Percentiles rank a stretch among this genome's conserved stretches.
phyloP scores from a whole-genome alignment of 1,140 invertebrate genomes.

The Sitophilus oryzae region DNA sequence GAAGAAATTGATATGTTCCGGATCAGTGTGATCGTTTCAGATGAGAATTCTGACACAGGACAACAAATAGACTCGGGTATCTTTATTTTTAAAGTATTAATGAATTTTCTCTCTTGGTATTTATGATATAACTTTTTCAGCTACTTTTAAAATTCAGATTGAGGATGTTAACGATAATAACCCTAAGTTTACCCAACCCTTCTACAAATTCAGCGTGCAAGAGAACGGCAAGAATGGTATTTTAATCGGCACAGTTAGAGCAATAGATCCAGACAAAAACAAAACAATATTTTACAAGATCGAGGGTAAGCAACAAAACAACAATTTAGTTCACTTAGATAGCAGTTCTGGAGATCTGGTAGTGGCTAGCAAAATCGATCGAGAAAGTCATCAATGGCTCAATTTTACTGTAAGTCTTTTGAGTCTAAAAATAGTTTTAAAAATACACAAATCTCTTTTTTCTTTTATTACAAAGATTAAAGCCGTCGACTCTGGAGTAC shows the following conservation, averaged over 20 bases:
- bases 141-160: slow-evolving; percentile 67
- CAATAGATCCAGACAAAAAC: slow-evolving; percentile 85
- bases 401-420: slow-evolving; percentile 72
- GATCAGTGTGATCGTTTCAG: slow-evolving; percentile 73
- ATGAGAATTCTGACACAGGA: slow-evolving; percentile 71
- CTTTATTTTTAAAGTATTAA: too few species aligned
- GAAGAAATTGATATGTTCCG: slow-evolving; percentile 78
- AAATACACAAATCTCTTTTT: too few species aligned
- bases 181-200: slow-evolving; percentile 73
- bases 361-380: slow-evolving; percentile 80
- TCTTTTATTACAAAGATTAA: too few species aligned
- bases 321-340: slow-evolving; percentile 70
- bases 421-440: too few species aligned
- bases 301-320: slow-evolving; percentile 58
- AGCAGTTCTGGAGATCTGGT: slow-evolving; percentile 74
- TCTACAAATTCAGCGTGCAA: slow-evolving; percentile 72
- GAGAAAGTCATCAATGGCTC: slow-evolving; percentile 78
- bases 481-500: slow-evolving; percentile 77
- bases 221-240: slow-evolving; percentile 86
- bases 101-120: too few species aligned
- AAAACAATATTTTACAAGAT: slow-evolving; percentile 75
- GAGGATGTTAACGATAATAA: slow-evolving; percentile 90
- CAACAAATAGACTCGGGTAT: slow-evolving; percentile 63
- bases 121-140: too few species aligned
- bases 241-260: slow-evolving; percentile 72